Conservation (phyloP, 2,888 invertebrate species). For the Biston betularia region DNA sequence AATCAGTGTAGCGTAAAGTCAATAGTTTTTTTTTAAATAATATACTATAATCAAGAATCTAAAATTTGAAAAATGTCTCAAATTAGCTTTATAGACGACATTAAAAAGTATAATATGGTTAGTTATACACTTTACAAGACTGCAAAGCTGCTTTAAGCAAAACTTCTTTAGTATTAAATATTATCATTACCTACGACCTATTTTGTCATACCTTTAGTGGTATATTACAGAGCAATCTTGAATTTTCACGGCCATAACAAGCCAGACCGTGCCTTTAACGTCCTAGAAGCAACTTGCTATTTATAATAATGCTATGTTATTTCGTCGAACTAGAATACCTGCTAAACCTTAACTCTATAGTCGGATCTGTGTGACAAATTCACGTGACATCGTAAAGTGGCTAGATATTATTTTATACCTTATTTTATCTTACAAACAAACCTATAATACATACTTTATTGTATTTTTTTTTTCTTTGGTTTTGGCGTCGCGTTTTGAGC, state of each 20-base stretch:
- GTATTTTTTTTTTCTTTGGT: no score
- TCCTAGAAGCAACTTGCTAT: constrained; percentile 7
- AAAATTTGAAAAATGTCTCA: no score
- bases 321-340: constrained; percentile 2
- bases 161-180: background rate
- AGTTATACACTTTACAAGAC: no score
- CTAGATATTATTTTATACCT: background rate
- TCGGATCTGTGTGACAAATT: constrained; percentile 9
- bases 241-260: constrained; percentile 11
- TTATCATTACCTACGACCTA: constrained; percentile 4
- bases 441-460: no score
- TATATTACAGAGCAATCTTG: background rate
- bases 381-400: constrained; percentile 13
- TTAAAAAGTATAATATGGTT: no score
- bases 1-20: no score
- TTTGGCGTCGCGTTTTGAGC: no score
- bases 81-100: no score
- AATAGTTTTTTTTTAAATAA: no score
- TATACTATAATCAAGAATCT: no score
- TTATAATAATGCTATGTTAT: constrained; percentile 8
- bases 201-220: constrained; percentile 8
- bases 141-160: background rate
- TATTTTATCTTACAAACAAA: no score
- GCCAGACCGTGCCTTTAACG: constrained; percentile 12
- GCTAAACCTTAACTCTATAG: background rate